Percentiles rank a stretch among this genome's conserved stretches.
These are phyloP conservation scores for Scaptomyza cyrtandrae DNA, from an alignment of 2,888 invertebrate genomes.

Conservation along the genomic window DNA sequence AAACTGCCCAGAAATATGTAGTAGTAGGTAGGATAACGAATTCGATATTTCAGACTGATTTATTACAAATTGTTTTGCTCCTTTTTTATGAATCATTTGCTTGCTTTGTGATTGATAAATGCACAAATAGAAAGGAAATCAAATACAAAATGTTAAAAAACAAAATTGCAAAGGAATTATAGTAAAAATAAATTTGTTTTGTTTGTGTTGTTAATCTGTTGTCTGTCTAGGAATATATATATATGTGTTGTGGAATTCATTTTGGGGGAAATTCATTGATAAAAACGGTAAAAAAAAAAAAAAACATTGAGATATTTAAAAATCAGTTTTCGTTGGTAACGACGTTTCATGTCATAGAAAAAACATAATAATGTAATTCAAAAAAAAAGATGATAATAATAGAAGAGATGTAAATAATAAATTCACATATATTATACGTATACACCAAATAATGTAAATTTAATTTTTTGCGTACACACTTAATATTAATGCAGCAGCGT, in stretches of 20 bases:
- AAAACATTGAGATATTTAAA: not conserved
- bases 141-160: slow-evolving; percentile 8
- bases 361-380: slow-evolving; percentile 35
- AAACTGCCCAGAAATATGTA: too few relatives aligned
- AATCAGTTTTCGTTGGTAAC: slow-evolving; percentile 31
- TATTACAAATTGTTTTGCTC: not conserved
- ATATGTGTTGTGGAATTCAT: slow-evolving; percentile 14
- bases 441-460: slow-evolving; percentile 7
- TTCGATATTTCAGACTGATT: slow-evolving; percentile 10
- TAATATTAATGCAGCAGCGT: slow-evolving; percentile 57
- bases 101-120: too few relatives aligned
- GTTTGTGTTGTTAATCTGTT: slow-evolving; percentile 30
- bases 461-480: slow-evolving; percentile 50
- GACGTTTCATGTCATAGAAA: slow-evolving; percentile 42
- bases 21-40: slow-evolving; percentile 7
- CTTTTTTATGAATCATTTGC: too few relatives aligned
- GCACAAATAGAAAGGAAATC: too few relatives aligned
- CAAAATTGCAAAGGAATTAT: slow-evolving; percentile 5
- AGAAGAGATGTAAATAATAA: slow-evolving; percentile 27
- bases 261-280: slow-evolving; percentile 4
- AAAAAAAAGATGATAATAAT: slow-evolving; percentile 19
- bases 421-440: slow-evolving; percentile 14
- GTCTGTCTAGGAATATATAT: slow-evolving; percentile 16
- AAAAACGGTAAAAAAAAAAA: slow-evolving; percentile 6
- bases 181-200: slow-evolving; percentile 18